Evolutionary conservation across 92 coral and sea anemone species (phyloP).

Genomic region (Galaxea fascicularis): DNA sequence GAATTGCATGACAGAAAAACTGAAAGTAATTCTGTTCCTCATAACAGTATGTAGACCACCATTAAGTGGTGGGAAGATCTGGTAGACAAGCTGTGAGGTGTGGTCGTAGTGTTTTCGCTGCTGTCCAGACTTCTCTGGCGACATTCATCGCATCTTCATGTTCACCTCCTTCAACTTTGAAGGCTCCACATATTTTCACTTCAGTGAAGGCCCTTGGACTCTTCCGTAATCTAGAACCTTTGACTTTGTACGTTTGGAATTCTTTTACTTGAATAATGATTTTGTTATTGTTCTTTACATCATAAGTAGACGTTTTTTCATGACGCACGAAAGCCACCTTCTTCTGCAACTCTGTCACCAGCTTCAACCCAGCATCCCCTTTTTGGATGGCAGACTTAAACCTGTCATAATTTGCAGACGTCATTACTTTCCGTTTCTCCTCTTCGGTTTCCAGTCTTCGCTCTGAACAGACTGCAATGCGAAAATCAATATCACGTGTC

Average conservation of each 20-base stretch:
- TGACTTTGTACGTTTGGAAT: slow-evolving; percentile 49
- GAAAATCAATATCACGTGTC: slow-evolving; percentile 75
- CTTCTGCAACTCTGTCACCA: slow-evolving; percentile 48
- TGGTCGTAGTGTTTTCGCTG: slow-evolving; percentile 14
- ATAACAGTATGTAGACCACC: too few relatives aligned
- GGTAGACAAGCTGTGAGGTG: background rate
- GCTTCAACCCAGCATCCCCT: slow-evolving; percentile 5
- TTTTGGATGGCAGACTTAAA: slow-evolving; percentile 51
- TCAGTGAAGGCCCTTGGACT: slow-evolving; percentile 12
- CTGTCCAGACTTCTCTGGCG: slow-evolving; percentile 59
- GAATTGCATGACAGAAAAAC: too few relatives aligned
- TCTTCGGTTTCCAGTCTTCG: slow-evolving; percentile 43
- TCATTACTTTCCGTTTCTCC: slow-evolving; percentile 45
- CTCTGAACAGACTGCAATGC: slow-evolving; percentile 59
- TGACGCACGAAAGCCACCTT: slow-evolving; percentile 62
- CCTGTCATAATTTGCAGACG: slow-evolving; percentile 60
- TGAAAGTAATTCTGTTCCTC: too few relatives aligned
- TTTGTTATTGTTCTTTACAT: slow-evolving; percentile 9
- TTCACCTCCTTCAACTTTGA: slow-evolving; percentile 39
- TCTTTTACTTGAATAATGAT: slow-evolving; percentile 51
- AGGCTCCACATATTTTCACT: slow-evolving; percentile 11
- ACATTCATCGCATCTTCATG: slow-evolving; percentile 37
- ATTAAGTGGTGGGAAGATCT: too few relatives aligned
- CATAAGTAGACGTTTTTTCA: slow-evolving; percentile 53
- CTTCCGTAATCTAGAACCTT: slow-evolving; percentile 6